Evolutionary conservation across 2,113 vertebrate genomes (phyloP), one percentile per base, ranked within the genome.

Genomic region (Sylvietta virens): DNA sequence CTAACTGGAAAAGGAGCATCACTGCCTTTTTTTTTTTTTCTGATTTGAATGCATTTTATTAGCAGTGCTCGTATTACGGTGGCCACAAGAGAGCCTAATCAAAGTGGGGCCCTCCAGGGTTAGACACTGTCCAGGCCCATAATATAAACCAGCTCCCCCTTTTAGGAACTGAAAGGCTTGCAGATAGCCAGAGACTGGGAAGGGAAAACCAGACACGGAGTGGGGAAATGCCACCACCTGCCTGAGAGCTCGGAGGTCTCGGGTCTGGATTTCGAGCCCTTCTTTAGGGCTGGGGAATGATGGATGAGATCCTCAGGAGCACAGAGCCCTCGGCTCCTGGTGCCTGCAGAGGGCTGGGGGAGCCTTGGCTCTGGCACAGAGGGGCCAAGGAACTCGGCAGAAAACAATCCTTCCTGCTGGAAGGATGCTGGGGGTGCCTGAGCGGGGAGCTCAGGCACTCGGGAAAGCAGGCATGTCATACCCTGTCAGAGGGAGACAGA

Each of bases 1-100:
- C 6, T 60, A 19, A 71, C 51, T 67, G 79, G 76, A 71, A 92
- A 92, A 95, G 67, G 54, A 81, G 31, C 31, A 45, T 60, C 72
- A 30, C 8, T 69, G 54, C 28, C 33, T 22, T 42, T 50, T 51
- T 69, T 53, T 64, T 53, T 48, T 62, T 54, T 42, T 39, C 56
- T 4, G n/a, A 23, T 78, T 71, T n/a, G 39, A 93, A 83, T 30
- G 64, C 71, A 24, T 92, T 88, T 86, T 93, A 81, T 95, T 78
- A 92, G 56, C 77, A 67, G 72, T 40, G 71, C 84, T 93, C 86
- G 92, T 53, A 10, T 92, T 86, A 71, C 5, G 0, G 92, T 69
- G 77, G 88, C 83, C 94, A 86, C 96, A 67, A 56, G 94, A 92
- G 94, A 93, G 90, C 90, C 76, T 67, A 95, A 94, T 96, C 90